Conservation (phyloP, 2,797 vertebrate species). For the Gephyroberyx darwinii region DNA sequence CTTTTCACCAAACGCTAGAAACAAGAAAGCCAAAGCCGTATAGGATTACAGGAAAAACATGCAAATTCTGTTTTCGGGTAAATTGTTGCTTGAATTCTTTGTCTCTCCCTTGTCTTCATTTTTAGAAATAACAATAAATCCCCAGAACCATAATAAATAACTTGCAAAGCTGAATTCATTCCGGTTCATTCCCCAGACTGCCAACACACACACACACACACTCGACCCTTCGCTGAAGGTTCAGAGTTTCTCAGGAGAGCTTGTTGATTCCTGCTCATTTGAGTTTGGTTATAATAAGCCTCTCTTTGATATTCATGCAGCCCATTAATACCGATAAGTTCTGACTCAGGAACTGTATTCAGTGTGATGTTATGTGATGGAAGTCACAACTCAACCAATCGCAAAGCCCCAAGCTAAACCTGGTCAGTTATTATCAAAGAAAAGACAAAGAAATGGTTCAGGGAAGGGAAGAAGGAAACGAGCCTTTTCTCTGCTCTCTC, state of each 20-base stretch:
- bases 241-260: not conserved
- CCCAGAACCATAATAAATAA: not conserved
- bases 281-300: conserved; percentile 1
- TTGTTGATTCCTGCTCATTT: not conserved
- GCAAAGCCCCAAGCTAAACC: not conserved
- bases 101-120: too few species aligned
- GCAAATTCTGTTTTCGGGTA: not conserved
- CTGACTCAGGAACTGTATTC: not conserved
- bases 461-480: not conserved
- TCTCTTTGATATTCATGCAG: not conserved
- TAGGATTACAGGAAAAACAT: not conserved
- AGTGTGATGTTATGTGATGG: not conserved
- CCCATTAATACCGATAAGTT: not conserved
- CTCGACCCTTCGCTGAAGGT: not conserved
- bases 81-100: too few species aligned
- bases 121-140: not conserved
- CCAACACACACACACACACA: conserved; percentile 2
- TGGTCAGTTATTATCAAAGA: not conserved
- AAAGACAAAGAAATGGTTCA: not conserved
- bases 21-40: not conserved
- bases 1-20: not conserved
- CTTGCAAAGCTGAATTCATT: not conserved
- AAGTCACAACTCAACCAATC: not conserved
- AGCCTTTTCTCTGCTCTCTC: not conserved
- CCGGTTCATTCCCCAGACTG: not conserved